Base-by-base conservation (phyloP, 2,888 invertebrate species). In the Apamea crenata region DNA sequence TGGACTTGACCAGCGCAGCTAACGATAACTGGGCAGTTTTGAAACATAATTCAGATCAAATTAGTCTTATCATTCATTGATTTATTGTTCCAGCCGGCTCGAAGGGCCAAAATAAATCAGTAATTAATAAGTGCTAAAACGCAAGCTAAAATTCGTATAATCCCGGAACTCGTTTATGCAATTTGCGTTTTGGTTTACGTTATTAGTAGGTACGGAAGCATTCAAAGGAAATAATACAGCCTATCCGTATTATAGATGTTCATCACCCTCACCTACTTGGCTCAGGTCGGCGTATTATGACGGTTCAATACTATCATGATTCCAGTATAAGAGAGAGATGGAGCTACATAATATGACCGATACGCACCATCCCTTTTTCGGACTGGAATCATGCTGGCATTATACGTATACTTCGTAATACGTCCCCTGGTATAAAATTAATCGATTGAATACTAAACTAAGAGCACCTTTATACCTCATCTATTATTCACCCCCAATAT, bases 401-500 rank as follows among this genome's bases (percentile, higher is more conserved):
- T 53, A 53, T n/a, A n/a, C n/a, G n/a, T n/a, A 53, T 56, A 56
- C 56, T n/a, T 56, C 12, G n/a, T 56, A n/a, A 56, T 56, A 25
- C 56, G 56, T 12, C n/a, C n/a, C n/a, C 25, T 56, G n/a, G 5
- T 59, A 65, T n/a, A 53, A 67, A 80, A 80, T 72, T 47, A 85
- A 74, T 75, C 68, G 40, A 74, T 72, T 18, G 18, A 72, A 80
- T 69, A 44, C 56, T 36, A 67, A 73, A 70, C 63, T 67, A 74
- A 21, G 59, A 66, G 50, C 40, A 68, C 50, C 50, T 59, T 82
- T 76, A 47, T n/a, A 25, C 18, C 70, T 74, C 63, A 81, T 85
- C 40, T 71, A 81, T 77, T 81, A 85, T 85, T 87, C 88, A 85
- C 88, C 88, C 85, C 66, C 68, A 74, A 84, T 85, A 84, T 81